Evolutionary conservation across 2,888 invertebrate species (phyloP).

Genomic region (Panopea generosa): DNA sequence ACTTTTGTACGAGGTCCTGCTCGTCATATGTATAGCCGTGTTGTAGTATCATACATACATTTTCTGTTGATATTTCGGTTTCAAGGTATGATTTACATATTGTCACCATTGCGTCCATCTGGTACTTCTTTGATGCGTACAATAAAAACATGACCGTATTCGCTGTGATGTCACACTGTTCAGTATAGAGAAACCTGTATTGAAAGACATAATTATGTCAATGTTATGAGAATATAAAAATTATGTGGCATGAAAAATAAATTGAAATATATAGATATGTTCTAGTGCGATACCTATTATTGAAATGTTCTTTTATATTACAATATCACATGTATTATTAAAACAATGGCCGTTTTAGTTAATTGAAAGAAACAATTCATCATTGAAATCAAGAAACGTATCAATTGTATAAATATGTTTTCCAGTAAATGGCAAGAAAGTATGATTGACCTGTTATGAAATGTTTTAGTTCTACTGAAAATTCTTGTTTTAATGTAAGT

Average conservation of each 20-base stretch:
- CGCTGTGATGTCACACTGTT: slow-evolving; percentile 87
- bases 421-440: too few species aligned
- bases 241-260: not conserved
- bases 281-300: too few species aligned
- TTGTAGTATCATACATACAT: slow-evolving; percentile 85
- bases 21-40: slow-evolving; percentile 67
- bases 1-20: slow-evolving; percentile 87
- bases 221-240: too few species aligned
- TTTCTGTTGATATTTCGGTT: slow-evolving; percentile 88
- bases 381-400: not conserved
- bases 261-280: not conserved
- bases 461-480: too few species aligned
- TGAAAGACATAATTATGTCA: not conserved
- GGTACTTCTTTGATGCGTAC: slow-evolving; percentile 90
- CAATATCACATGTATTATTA: too few species aligned
- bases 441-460: too few species aligned
- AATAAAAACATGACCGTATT: slow-evolving; percentile 90
- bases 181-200: slow-evolving; percentile 88
- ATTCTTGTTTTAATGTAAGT: too few species aligned
- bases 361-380: too few species aligned
- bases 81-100: slow-evolving; percentile 90
- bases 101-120: slow-evolving; percentile 90
- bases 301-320: too few species aligned
- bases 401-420: too few species aligned
- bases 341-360: too few species aligned